Base-by-base conservation (phyloP, 1,140 invertebrate genomes). In the Vollenhovia emeryi region DNA sequence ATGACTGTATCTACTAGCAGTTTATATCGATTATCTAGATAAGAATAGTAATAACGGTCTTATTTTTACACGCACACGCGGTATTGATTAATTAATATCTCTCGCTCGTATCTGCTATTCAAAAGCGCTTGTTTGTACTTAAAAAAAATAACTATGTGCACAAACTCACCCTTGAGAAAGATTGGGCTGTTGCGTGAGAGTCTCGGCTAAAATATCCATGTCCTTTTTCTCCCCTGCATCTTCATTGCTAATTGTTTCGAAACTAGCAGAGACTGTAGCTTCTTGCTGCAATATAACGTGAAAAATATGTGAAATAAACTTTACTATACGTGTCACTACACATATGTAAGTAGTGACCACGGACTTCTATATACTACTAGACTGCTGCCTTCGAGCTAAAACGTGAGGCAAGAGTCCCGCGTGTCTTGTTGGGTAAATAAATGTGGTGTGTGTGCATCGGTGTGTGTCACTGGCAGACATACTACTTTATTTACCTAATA, bases 81-180 rank as follows among this genome's bases (percentile, higher is more conserved):
- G 2, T 33, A 73, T 33, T 73, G 3, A 9, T 73, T 13, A 36
- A 2, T 73, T 36, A 13, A 36, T 55, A 73, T 55, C 13, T 5
- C 11, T 40, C 18, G n/a, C n/a, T n/a, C 1, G 21, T 18, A n/a
- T 55, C 30, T 74, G 18, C 2, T 40, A 80, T 43, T 60, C 18
- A 9, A 75, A 57, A 75, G 24, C 2, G 0, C 15, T 69, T 30
- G 33, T 30, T 52, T 80, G n/a, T n/a, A n/a, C n/a, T 1, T 40
- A 80, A 55, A 13, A 36, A 52, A 50, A 43, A 18, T 59, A 36
- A 36, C 9, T 11, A 82, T 57, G 18, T 71, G 11, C 13, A 45
- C 27, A 62, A 75, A 90, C 93, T 93, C 74, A 94, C 93, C 90
- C 92, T 86, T 93, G 91, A 21, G 93, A 94, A 40, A 94, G 84